Evolutionary conservation across 92 coral and sea anemone genomes (phyloP).

Genomic region (Micromussa lordhowensis): DNA sequence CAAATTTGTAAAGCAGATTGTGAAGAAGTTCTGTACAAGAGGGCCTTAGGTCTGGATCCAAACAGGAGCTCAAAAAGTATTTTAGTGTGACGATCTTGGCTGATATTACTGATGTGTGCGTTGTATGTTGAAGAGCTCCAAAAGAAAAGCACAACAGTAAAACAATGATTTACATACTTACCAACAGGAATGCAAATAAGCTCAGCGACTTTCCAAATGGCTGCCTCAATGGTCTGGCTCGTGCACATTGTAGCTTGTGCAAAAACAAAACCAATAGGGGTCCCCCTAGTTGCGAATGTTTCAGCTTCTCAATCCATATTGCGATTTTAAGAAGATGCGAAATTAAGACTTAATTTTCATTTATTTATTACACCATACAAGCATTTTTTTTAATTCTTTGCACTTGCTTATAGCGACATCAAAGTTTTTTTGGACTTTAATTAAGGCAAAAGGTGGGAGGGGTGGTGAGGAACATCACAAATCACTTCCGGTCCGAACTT

Average conservation of each 20-base stretch:
- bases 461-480: conserved; percentile 8
- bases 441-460: conserved; percentile 23
- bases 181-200: conserved; percentile 13
- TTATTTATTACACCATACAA: conserved; percentile 31
- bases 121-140: conserved; percentile 38
- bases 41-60: conserved; percentile 45
- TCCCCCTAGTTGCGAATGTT: too few relatives aligned
- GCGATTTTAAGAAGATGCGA: conserved; percentile 36
- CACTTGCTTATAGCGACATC: conserved; percentile 27
- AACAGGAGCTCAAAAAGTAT: conserved; percentile 28
- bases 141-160: conserved; percentile 42
- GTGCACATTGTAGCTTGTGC: conserved; percentile 17
- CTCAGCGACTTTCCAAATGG: conserved; percentile 38
- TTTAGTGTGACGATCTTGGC: conserved; percentile 41
- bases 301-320: conserved; percentile 42
- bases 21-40: conserved; percentile 6
- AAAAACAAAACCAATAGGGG: conserved; percentile 11
- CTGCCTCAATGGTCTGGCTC: conserved; percentile 7
- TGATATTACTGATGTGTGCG: conserved; percentile 45
- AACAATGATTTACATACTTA: conserved; percentile 36
- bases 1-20: conserved; percentile 29
- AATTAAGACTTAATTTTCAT: conserved; percentile 34
- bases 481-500: conserved; percentile 2
- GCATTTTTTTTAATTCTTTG: conserved; percentile 29
- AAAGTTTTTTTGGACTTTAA: conserved; percentile 13